Evolutionary conservation across 2,888 invertebrate species (phyloP).

Genomic region (Eurytoma adleriae): DNA sequence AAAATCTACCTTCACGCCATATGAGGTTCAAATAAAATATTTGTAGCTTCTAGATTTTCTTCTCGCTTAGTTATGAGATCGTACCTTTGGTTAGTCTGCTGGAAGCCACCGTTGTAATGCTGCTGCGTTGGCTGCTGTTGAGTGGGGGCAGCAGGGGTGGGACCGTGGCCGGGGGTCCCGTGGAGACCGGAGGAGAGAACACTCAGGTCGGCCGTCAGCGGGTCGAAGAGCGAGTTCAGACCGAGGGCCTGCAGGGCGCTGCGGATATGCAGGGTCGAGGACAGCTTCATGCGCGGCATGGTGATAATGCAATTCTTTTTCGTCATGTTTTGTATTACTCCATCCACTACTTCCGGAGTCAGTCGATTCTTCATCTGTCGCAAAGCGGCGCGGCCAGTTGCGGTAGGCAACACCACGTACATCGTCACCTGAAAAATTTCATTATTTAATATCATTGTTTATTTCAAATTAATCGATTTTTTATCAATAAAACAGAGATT

Average conservation of each 20-base stretch:
- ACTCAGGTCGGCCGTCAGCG: conserved; percentile 82
- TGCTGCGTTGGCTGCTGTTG: not conserved
- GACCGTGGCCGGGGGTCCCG: not conserved
- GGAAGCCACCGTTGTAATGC: too few relatives aligned
- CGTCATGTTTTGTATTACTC: conserved; percentile 76
- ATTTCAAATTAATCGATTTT: too few relatives aligned
- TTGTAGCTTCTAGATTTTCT: too few relatives aligned
- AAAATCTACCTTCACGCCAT: too few relatives aligned
- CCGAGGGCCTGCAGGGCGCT: conserved; percentile 79
- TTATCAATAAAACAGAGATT: too few relatives aligned
- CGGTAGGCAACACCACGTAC: conserved; percentile 82
- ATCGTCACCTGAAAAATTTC: conserved; percentile 74
- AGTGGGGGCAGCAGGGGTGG: not conserved
- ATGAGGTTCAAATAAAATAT: too few relatives aligned
- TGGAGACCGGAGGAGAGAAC: conserved; percentile 76
- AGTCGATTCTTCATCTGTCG: conserved; percentile 77
- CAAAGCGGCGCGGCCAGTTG: conserved; percentile 76
- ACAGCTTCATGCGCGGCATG: conserved; percentile 86
- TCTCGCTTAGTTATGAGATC: too few relatives aligned
- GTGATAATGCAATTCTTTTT: conserved; percentile 78
- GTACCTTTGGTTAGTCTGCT: too few relatives aligned
- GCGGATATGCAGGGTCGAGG: conserved; percentile 79
- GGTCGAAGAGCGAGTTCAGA: conserved; percentile 81
- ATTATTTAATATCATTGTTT: not conserved
- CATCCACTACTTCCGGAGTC: conserved; percentile 77